phyloP scores from a whole-genome alignment of 2,797 vertebrate species.

The Rhabdophis nuchalis region DNA sequence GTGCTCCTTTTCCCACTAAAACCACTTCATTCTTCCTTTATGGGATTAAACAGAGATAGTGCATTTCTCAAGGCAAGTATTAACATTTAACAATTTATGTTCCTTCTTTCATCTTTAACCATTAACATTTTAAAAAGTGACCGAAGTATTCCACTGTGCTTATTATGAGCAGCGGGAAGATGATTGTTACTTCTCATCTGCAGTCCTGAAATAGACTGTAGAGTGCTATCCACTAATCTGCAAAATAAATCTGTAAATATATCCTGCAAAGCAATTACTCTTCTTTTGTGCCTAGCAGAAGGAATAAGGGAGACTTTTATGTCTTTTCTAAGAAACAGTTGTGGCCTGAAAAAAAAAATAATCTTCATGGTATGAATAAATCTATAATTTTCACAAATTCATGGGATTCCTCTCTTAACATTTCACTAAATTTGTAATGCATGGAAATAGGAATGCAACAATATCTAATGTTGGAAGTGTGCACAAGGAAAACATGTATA shows the following conservation, averaged over 20 bases:
- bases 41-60: not conserved
- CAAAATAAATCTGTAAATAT: not conserved
- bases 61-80: not conserved
- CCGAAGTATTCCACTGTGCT: not conserved
- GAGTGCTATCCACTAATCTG: not conserved
- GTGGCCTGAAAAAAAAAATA: not conserved
- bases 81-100: not conserved
- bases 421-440: not conserved
- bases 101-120: not conserved
- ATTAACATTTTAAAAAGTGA: not conserved
- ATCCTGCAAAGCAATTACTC: not conserved
- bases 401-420: not conserved
- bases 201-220: rapidly evolving
- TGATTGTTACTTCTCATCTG: not conserved
- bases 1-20: not conserved
- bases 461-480: not conserved
- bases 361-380: not conserved
- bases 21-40: not conserved
- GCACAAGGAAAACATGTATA: not conserved
- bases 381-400: not conserved
- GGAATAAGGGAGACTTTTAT: not conserved
- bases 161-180: not conserved
- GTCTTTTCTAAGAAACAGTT: not conserved
- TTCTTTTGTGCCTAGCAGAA: not conserved
- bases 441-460: not conserved